These are phyloP conservation scores for Caenorhabditis auriculariae DNA, from an alignment of 2,888 invertebrate species.

Conservation along the genomic window DNA sequence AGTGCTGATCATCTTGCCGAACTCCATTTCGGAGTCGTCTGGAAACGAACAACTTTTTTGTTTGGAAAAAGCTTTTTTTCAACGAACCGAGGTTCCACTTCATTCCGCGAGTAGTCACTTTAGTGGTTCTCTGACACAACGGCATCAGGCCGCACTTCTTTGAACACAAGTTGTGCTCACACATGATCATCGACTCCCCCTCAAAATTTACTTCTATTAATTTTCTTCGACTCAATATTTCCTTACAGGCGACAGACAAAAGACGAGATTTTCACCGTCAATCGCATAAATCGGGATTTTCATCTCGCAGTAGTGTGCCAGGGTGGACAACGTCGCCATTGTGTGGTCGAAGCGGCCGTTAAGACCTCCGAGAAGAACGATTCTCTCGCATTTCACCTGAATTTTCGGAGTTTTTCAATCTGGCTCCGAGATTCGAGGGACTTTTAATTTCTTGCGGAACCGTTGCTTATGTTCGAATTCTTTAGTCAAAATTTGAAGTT, in stretches of 20 bases:
- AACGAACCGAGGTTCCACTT: constrained; percentile 48
- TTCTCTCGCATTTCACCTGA: constrained; percentile 15
- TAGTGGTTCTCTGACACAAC: constrained; percentile 42
- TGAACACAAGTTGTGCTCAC: constrained; percentile 12
- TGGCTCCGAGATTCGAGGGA: too few species aligned
- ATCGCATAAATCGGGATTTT: constrained; percentile 5
- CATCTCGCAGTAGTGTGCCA: constrained; percentile 9
- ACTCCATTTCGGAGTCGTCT: constrained; percentile 24
- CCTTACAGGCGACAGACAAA: constrained; percentile 16
- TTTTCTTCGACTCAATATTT: not conserved
- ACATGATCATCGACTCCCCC: constrained; percentile 14
- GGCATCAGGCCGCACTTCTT: constrained; percentile 53
- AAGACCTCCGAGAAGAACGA: constrained; percentile 29
- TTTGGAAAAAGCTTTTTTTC: not conserved
- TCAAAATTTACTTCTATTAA: constrained; percentile 4
- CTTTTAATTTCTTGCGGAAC: too few species aligned
- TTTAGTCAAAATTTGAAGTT: too few species aligned
- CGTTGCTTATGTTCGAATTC: too few species aligned
- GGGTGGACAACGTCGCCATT: constrained; percentile 45
- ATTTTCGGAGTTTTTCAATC: too few species aligned
- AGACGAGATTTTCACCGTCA: constrained; percentile 21
- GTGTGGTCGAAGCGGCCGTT: constrained; percentile 58
- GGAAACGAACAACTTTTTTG: constrained; percentile 1
- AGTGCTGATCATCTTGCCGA: constrained; percentile 34
- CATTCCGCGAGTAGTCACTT: constrained; percentile 50